Conservation (phyloP, 2,888 invertebrate genomes). For the Temnothorax ravouxi region DNA sequence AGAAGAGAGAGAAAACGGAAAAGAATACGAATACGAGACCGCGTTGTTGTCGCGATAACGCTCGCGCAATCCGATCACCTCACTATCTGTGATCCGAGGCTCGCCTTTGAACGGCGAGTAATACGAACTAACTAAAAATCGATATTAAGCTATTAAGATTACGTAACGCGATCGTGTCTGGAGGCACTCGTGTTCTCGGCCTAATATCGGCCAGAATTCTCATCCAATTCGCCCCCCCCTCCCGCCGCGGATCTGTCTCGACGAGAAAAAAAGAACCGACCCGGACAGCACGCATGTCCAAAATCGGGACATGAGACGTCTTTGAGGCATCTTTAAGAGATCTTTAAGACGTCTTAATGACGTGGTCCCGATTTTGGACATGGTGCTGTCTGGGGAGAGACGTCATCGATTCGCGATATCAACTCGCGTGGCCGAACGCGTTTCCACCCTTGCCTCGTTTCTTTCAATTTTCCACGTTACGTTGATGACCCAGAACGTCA, state of each 20-base stretch:
- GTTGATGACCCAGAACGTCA: not conserved
- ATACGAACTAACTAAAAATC: conserved; percentile 86
- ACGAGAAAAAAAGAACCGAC: no score
- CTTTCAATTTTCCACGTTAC: not conserved
- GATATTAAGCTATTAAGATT: conserved; percentile 83
- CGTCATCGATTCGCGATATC: no score
- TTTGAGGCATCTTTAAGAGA: no score
- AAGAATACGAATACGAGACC: conserved; percentile 65
- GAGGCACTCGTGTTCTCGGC: conserved; percentile 70
- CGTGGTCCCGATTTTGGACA: no score
- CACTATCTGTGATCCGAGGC: conserved; percentile 86
- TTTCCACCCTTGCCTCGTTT: not conserved
- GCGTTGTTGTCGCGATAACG: conserved; percentile 75
- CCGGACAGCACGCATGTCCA: no score
- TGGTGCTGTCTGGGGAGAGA: no score
- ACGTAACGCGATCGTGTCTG: conserved; percentile 75
- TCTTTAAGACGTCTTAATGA: no score
- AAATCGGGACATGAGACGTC: no score
- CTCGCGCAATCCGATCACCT: conserved; percentile 85
- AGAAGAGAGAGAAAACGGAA: conserved; percentile 44
- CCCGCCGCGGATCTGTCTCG: not conserved
- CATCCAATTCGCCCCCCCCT: conserved; percentile 11
- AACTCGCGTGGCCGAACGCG: no score
- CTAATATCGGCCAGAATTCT: not conserved
- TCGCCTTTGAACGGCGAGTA: conserved; percentile 80